phyloP scores from a whole-genome alignment of 2,888 invertebrate genomes.

The Catocala fraxini region DNA sequence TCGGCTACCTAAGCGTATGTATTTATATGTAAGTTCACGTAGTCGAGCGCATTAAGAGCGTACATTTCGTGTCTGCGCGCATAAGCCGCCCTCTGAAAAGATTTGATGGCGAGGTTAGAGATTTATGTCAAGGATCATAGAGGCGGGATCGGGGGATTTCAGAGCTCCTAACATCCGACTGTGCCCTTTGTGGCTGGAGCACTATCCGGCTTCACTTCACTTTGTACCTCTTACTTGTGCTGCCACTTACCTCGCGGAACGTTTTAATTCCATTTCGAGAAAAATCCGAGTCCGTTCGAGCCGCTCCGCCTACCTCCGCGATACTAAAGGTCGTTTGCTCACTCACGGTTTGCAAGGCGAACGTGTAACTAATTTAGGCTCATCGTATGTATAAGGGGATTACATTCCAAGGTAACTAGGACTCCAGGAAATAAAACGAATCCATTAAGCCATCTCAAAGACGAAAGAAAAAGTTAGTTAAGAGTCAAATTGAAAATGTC shows the following conservation, averaged over 20 bases:
- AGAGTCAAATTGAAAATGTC: slow-evolving; percentile 11
- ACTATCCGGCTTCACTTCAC: slow-evolving; percentile 84
- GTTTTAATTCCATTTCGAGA: slow-evolving; percentile 84
- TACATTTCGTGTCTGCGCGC: slow-evolving; percentile 78
- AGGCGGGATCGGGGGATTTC: slow-evolving; percentile 84
- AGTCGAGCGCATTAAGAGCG: slow-evolving; percentile 79
- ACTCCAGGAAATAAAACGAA: neutral
- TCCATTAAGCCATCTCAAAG: slow-evolving; percentile 7
- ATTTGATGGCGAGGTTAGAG: slow-evolving; percentile 87
- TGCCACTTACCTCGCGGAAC: slow-evolving; percentile 83
- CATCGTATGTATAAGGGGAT: neutral
- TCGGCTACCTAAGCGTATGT: slow-evolving; percentile 21
- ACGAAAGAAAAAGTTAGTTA: slow-evolving; percentile 14
- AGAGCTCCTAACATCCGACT: slow-evolving; percentile 83
- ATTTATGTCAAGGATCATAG: slow-evolving; percentile 88
- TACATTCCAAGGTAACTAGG: neutral
- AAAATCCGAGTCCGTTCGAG: slow-evolving; percentile 64
- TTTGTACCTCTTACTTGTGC: slow-evolving; percentile 81
- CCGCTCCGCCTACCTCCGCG: slow-evolving; percentile 46
- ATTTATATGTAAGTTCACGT: slow-evolving; percentile 59
- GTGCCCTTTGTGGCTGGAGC: slow-evolving; percentile 85
- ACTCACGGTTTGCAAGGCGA: slow-evolving; percentile 14
- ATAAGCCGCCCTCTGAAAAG: slow-evolving; percentile 85
- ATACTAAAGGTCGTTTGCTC: slow-evolving; percentile 25
- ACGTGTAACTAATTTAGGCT: slow-evolving; percentile 24